Evolutionary conservation across 2,888 invertebrate species (phyloP).

Genomic region (Pristionchus maxplancki): DNA sequence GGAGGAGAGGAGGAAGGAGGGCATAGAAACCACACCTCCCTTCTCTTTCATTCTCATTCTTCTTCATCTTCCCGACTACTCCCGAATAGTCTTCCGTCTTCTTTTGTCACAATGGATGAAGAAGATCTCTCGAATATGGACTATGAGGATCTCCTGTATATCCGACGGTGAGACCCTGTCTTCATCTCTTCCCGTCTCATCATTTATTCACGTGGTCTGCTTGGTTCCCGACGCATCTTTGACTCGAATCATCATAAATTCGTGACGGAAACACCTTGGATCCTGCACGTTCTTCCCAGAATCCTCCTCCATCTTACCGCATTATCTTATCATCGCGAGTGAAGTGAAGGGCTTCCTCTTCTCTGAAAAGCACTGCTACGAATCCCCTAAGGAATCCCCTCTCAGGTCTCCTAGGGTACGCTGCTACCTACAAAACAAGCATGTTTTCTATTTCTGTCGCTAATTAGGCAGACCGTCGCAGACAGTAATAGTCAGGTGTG

Average conservation of each 20-base stretch:
- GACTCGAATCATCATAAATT: background rate
- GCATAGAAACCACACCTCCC: slow-evolving; percentile 43
- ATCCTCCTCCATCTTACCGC: background rate
- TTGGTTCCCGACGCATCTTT: background rate
- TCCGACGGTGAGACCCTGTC: background rate
- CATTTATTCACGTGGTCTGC: background rate
- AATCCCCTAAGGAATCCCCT: background rate
- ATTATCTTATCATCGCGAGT: background rate
- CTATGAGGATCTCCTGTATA: slow-evolving; percentile 12
- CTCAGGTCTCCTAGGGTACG: background rate
- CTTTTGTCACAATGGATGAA: background rate
- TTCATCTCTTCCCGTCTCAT: background rate
- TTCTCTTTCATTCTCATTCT: slow-evolving; percentile 29
- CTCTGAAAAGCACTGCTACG: background rate
- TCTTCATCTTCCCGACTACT: slow-evolving; percentile 5
- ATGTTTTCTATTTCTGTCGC: background rate
- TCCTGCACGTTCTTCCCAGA: background rate
- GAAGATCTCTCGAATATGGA: slow-evolving; percentile 29
- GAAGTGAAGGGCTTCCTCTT: background rate
- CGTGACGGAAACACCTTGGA: background rate
- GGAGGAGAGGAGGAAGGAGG: background rate
- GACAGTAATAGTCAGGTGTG: background rate
- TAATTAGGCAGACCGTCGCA: background rate
- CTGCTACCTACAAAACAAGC: background rate
- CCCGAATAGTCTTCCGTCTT: background rate